phyloP scores from a whole-genome alignment of 1,140 invertebrate genomes.

The Zaprionus davidi region DNA sequence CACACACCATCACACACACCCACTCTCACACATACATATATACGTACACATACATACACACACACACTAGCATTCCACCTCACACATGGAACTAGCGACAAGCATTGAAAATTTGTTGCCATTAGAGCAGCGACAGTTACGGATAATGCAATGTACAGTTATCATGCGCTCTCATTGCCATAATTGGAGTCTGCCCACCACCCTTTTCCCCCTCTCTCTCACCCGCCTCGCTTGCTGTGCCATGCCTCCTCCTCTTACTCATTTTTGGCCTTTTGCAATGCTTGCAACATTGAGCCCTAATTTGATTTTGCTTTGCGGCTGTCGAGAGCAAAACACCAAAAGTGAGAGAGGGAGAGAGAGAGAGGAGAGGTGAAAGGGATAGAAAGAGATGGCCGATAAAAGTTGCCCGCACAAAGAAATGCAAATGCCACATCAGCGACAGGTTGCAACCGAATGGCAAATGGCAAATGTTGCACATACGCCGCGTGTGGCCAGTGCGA shows the following conservation, averaged over 20 bases:
- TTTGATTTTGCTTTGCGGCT: slow-evolving; percentile 4
- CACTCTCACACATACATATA: background rate
- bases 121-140: slow-evolving; percentile 52
- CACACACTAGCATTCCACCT: too few relatives aligned
- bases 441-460: slow-evolving; percentile 25
- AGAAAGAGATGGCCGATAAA: background rate
- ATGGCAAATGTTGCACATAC: slow-evolving; percentile 29
- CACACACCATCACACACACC: slow-evolving; percentile 13
- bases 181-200: slow-evolving; percentile 42
- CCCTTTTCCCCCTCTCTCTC: background rate
- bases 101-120: slow-evolving; percentile 55
- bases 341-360: background rate
- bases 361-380: background rate
- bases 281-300: slow-evolving; percentile 7
- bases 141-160: slow-evolving; percentile 41
- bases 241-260: background rate
- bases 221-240: background rate
- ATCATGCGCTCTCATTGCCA: slow-evolving; percentile 41
- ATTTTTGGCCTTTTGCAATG: background rate
- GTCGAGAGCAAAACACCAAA: background rate
- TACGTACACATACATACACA: background rate
- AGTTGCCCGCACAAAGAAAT: slow-evolving; percentile 47
- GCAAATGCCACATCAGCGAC: slow-evolving; percentile 60
- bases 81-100: background rate
- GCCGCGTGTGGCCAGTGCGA: slow-evolving; percentile 1